phyloP scores from a whole-genome alignment of 2,888 invertebrate species.

The Macropis europaea region DNA sequence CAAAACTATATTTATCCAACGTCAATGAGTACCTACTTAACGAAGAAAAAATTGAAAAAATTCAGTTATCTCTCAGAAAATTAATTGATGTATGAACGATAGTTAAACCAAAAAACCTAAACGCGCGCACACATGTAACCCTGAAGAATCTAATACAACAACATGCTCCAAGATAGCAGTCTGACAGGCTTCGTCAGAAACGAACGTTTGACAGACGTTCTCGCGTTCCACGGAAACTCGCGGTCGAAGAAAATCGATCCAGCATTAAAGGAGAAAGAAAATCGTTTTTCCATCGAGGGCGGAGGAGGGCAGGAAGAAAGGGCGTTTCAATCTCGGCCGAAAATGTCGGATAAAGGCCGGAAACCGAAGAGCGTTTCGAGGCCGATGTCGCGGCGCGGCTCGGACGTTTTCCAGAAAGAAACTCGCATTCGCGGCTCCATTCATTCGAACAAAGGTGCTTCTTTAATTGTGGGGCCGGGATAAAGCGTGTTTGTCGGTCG shows the following conservation, averaged over 20 bases:
- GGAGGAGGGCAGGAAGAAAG: neutral
- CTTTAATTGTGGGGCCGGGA: conserved; percentile 37
- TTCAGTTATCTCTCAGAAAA: too few species aligned
- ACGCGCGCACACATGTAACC: too few species aligned
- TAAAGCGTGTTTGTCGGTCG: conserved; percentile 31
- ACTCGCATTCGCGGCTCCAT: conserved; percentile 22
- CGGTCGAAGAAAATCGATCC: neutral
- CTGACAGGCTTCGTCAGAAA: too few species aligned
- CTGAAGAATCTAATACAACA: too few species aligned
- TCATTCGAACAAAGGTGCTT: conserved; percentile 37
- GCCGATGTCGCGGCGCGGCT: neutral
- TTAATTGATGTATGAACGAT: too few species aligned
- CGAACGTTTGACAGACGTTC: neutral
- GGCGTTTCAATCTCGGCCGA: conserved; percentile 12
- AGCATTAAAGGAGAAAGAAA: neutral
- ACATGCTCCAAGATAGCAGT: too few species aligned
- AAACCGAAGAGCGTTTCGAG: neutral
- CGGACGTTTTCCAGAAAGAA: conserved; percentile 7
- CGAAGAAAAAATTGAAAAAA: too few species aligned
- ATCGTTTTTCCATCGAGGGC: neutral
- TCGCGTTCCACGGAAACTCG: neutral
- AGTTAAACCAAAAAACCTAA: too few species aligned
- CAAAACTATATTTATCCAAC: too few species aligned
- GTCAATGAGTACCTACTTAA: too few species aligned
- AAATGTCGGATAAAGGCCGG: conserved; percentile 10